These are phyloP conservation scores for Panurus biarmicus DNA, from an alignment of 2,113 vertebrate genomes.

Conservation along the genomic window DNA sequence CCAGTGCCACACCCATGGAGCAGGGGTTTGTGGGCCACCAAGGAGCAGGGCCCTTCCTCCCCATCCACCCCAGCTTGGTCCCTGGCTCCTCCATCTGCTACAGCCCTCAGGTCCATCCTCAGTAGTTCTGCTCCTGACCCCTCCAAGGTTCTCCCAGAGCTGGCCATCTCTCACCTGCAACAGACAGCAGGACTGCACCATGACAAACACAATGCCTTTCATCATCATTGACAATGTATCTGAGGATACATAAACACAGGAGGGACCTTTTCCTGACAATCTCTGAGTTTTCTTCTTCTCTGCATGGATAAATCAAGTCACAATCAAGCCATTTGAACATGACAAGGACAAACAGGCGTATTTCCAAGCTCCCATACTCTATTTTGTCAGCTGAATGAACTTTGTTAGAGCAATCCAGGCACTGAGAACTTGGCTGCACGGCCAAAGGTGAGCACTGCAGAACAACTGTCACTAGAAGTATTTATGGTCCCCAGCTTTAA, in stretches of 20 bases:
- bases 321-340: background rate
- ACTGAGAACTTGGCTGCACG: background rate
- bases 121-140: background rate
- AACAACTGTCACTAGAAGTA: background rate
- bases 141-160: background rate
- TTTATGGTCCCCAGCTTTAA: background rate
- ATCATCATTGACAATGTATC: background rate
- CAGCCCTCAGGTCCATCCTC: background rate
- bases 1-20: background rate
- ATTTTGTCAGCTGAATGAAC: background rate
- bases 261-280: background rate
- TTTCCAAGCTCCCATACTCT: background rate
- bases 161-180: background rate
- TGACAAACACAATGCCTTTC: background rate
- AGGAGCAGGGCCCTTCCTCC: background rate
- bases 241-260: background rate
- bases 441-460: background rate
- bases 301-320: background rate
- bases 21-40: rapidly evolving
- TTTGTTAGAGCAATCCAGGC: background rate
- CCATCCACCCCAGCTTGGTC: background rate
- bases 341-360: background rate
- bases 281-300: background rate
- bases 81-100: background rate
- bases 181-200: background rate